These are phyloP conservation scores for Bettongia penicillata DNA, from an alignment of 2,113 vertebrate genomes.

Conservation along the genomic window DNA sequence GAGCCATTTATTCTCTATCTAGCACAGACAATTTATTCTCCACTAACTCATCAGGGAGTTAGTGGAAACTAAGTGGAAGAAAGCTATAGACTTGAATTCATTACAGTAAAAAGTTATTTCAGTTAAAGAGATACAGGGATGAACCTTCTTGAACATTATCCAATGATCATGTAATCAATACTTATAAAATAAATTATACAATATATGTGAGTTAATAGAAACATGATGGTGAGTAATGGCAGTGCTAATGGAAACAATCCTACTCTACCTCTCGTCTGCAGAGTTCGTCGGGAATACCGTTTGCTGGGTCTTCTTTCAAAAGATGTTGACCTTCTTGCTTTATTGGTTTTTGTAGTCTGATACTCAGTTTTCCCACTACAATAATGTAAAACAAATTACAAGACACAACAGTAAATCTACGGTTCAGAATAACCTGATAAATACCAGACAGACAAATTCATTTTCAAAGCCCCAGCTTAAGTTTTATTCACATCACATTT, in stretches of 20 bases:
- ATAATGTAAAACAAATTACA: constrained; percentile 39
- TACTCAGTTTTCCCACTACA: constrained; percentile 97
- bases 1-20: not conserved
- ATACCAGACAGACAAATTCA: constrained; percentile 6
- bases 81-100: not conserved
- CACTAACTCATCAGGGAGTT: not conserved
- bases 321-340: constrained; percentile 93
- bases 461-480: constrained; percentile 12
- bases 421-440: not conserved
- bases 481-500: not conserved
- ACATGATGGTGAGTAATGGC: not conserved
- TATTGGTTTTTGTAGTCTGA: constrained; percentile 98
- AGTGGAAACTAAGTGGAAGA: not conserved
- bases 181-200: not conserved
- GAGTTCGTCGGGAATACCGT: constrained; percentile 94
- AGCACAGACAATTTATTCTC: not conserved
- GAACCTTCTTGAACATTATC: not conserved
- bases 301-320: constrained; percentile 98
- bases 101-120: not conserved
- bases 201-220: not conserved
- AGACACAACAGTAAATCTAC: constrained; percentile 5
- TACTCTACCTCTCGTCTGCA: constrained; percentile 90
- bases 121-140: not conserved
- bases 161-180: not conserved
- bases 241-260: not conserved